phyloP scores from a whole-genome alignment of 2,797 vertebrate genomes.

The Erithacus rubecula region DNA sequence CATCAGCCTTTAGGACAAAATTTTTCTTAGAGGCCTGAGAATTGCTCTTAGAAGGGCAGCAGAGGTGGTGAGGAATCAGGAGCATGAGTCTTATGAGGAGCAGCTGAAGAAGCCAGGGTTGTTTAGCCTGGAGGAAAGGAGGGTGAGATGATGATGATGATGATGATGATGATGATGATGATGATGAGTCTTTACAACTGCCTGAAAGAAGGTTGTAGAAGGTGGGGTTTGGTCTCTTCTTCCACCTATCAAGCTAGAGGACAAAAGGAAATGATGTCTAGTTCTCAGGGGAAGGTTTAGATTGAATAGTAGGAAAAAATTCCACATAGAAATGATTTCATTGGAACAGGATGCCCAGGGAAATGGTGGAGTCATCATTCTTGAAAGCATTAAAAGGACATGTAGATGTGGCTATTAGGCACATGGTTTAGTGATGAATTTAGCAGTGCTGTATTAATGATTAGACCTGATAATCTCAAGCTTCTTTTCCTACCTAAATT shows the following conservation, averaged over 20 bases:
- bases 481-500: neutral
- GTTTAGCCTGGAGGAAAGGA: neutral
- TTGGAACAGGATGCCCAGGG: neutral
- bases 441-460: neutral
- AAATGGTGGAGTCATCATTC: neutral
- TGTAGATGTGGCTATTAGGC: neutral
- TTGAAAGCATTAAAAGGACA: neutral
- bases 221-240: neutral
- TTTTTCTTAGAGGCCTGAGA: neutral
- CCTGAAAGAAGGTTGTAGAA: neutral
- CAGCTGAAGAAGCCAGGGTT: neutral
- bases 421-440: fast-evolving
- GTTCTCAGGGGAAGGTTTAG: neutral
- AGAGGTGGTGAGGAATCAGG: neutral
- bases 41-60: neutral
- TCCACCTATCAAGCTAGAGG: neutral
- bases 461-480: neutral
- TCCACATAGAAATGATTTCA: neutral
- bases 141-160: neutral
- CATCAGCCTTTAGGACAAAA: neutral
- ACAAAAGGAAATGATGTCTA: fast-evolving
- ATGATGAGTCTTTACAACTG: too few relatives aligned
- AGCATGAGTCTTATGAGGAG: neutral
- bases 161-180: too few relatives aligned
- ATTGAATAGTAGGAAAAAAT: neutral